Conservation (phyloP, 2,113 vertebrate genomes). For the Chlorocebus sabaeus region DNA sequence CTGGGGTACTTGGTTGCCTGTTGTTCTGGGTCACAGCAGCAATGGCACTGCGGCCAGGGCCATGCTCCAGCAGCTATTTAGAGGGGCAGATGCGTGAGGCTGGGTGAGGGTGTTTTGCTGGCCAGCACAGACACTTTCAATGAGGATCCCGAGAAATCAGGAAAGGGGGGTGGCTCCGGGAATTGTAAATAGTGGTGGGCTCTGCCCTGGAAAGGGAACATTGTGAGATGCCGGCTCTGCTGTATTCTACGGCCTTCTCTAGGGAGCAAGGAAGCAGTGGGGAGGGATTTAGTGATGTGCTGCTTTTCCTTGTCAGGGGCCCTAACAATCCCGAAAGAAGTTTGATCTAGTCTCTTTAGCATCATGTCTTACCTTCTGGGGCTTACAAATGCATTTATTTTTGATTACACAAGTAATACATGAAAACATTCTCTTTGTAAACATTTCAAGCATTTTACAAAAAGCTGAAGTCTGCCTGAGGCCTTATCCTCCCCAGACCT, state of each 20-base stretch:
- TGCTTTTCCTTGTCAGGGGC: not conserved
- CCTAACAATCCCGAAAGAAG: not conserved
- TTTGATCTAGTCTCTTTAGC: not conserved
- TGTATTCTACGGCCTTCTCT: not conserved
- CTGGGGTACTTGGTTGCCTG: not conserved
- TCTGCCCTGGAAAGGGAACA: not conserved
- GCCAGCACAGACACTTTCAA: not conserved
- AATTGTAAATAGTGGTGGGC: not conserved
- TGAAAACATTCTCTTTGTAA: slow-evolving; percentile 22
- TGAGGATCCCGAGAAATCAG: not conserved
- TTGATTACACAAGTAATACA: not conserved
- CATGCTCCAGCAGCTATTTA: not conserved
- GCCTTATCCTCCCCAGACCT: not conserved
- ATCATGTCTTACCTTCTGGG: not conserved
- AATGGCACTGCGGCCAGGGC: not conserved
- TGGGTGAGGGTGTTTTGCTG: not conserved
- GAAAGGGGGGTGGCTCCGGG: not conserved
- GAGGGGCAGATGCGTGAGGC: not conserved
- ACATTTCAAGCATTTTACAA: not conserved
- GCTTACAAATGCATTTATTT: not conserved
- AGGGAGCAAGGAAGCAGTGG: not conserved
- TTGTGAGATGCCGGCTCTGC: not conserved
- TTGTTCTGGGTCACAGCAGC: not conserved
- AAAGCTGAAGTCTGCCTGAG: not conserved
- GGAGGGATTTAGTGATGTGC: not conserved